Base-by-base conservation (phyloP, 2,888 invertebrate species). In the Alloplasta piceator region DNA sequence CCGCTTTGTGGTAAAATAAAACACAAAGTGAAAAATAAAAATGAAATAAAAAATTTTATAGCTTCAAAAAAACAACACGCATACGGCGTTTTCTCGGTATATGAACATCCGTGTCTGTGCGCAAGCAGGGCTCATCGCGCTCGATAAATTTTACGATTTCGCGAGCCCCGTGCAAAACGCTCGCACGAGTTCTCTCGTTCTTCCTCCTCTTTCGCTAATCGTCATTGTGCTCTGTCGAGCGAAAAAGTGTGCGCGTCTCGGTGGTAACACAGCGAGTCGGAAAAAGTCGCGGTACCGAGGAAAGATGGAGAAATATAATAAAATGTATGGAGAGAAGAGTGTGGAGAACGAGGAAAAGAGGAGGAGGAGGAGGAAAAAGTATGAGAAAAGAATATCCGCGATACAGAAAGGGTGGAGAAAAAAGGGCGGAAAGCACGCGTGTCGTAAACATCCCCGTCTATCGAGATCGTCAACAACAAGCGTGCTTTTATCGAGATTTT, bases 381-480 rank as follows among this genome's bases (percentile, higher is more conserved):
- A 52, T 43, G 50, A 58, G 38, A 52, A 26, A 52, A 14, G 46
- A 26, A 26, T 26, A 26, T 26, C 26, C 26, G 26, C 26, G 26
- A 26, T 26, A 26, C 3, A 26, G 26, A 26, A 26, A 38, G 16
- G 12, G 10, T 50, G 36, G 46, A 70, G 58, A 14, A 63, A 46
- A 75, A 26, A n/a, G 50, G 5, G 48, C n/a, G 12, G 14, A 67
- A 26, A 56, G 43, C 12, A 63, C 26, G 58, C 39, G 39, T 68
- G 38, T 81, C 73, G 70, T 77, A 77, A 81, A 81, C 73, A 70
- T 81, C 70, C 64, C 26, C 71, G 55, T 76, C 77, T 73, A 74
- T 77, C 73, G 70, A 70, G 73, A 81, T 80, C 80, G 76, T 80
- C 77, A 76, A 77, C 77, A 80, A 80, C 80, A 81, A 77, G 58